These are phyloP conservation scores for Drosophila vallismaia DNA, from an alignment of 2,888 invertebrate species.

Conservation along the genomic window DNA sequence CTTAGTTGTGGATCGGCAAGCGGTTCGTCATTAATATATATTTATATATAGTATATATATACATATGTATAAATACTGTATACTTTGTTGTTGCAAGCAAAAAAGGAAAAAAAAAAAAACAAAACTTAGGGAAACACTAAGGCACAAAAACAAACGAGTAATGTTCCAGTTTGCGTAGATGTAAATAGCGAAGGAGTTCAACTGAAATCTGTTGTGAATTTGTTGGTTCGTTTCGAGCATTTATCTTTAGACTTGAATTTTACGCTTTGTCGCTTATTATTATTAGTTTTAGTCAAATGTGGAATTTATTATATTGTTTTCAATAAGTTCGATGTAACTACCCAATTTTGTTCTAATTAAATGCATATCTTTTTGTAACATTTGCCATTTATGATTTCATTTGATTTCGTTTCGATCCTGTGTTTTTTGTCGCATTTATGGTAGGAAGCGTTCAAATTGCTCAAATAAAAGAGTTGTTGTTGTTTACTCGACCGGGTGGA, in stretches of 20 bases:
- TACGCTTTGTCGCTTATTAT: constrained; percentile 29
- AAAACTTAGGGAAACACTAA: constrained; percentile 23
- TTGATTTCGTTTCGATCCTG: not conserved
- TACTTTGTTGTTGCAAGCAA: constrained; percentile 59
- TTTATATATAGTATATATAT: constrained; percentile 12
- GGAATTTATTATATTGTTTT: constrained; percentile 40
- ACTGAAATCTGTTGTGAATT: constrained; percentile 35
- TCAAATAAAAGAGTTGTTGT: constrained; percentile 44
- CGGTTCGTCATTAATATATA: constrained; percentile 28
- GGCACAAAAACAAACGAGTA: constrained; percentile 34
- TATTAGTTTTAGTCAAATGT: constrained; percentile 39
- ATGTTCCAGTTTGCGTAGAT: constrained; percentile 25
- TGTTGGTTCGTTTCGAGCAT: constrained; percentile 45
- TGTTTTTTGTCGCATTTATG: constrained; percentile 15
- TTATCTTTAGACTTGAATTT: constrained; percentile 35
- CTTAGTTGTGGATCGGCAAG: constrained; percentile 6
- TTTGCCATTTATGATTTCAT: constrained; percentile 17
- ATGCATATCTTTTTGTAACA: constrained; percentile 36
- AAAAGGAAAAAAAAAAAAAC: constrained; percentile 23
- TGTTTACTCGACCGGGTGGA: constrained; percentile 4
- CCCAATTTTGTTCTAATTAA: constrained; percentile 29
- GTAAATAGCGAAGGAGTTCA: constrained; percentile 38
- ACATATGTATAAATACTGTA: constrained; percentile 46
- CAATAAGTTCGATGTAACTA: constrained; percentile 31
- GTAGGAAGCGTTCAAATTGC: constrained; percentile 45